Conservation (phyloP, 2,888 invertebrate species). For the Bugulina stolonifera region DNA sequence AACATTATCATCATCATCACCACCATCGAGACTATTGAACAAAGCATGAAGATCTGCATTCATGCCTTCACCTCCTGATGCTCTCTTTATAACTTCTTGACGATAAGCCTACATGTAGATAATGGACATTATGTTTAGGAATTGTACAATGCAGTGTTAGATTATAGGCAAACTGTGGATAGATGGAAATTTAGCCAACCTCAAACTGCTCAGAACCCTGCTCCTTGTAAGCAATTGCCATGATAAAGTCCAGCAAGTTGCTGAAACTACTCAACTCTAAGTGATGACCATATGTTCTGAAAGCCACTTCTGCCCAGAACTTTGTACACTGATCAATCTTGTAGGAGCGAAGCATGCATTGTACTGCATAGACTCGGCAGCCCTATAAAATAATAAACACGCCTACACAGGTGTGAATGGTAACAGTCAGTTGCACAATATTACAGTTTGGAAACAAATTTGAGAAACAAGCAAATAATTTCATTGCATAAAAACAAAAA, state of each 20-base stretch:
- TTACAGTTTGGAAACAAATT: too few species aligned
- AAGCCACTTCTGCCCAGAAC: constrained; percentile 24
- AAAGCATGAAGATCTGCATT: constrained; percentile 24
- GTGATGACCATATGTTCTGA: constrained; percentile 19
- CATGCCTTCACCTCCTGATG: constrained; percentile 20
- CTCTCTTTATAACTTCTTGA: constrained; percentile 10
- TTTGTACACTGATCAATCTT: background rate
- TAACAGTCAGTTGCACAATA: too few species aligned
- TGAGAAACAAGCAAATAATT: too few species aligned
- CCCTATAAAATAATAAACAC: constrained; percentile 5
- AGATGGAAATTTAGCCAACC: too few species aligned
- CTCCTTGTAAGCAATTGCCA: constrained; percentile 25
- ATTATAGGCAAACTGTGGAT: too few species aligned
- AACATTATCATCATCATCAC: constrained; percentile 8
- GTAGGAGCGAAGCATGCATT: background rate
- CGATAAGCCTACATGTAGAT: constrained; percentile 24
- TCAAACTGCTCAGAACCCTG: constrained; percentile 27
- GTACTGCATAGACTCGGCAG: constrained; percentile 22
- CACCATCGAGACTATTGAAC: constrained; percentile 7
- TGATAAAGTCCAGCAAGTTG: constrained; percentile 24
- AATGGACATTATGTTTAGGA: too few species aligned
- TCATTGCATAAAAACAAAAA: too few species aligned
- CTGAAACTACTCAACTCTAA: constrained; percentile 3
- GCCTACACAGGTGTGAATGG: too few species aligned
- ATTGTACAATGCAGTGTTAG: too few species aligned